Evolutionary conservation across 2,113 vertebrate genomes (phyloP).

Genomic region (Azemiops feae): DNA sequence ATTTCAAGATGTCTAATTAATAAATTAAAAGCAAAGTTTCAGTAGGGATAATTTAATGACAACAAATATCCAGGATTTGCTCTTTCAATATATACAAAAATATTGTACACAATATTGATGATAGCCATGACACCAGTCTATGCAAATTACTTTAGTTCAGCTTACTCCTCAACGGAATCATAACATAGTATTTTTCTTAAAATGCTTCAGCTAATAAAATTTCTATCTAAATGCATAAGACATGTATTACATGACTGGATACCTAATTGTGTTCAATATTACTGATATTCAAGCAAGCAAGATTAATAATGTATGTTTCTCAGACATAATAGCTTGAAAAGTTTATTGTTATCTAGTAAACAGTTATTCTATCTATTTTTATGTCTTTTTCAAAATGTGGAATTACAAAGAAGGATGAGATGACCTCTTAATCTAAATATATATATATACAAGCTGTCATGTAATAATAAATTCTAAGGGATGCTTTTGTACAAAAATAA

Average conservation of each 20-base stretch:
- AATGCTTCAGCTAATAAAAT: constrained; percentile 30
- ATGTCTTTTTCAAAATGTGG: not conserved
- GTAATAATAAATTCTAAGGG: not conserved
- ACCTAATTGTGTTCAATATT: not conserved
- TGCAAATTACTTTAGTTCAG: constrained; percentile 13
- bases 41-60: not conserved
- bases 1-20: not conserved
- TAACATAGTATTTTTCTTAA: not conserved
- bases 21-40: not conserved
- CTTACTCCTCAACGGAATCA: not conserved
- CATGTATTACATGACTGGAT: not conserved
- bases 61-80: not conserved
- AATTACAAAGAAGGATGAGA: not conserved
- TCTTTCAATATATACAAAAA: not conserved
- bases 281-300: not conserved
- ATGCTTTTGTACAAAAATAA: not conserved
- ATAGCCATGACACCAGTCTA: not conserved
- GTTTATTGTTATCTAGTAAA: not conserved
- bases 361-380: not conserved
- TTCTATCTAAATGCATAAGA: not conserved
- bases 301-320: not conserved
- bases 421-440: not conserved
- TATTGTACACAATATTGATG: not conserved
- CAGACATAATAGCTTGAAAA: not conserved
- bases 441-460: not conserved